These are phyloP conservation scores for Aphis gossypii DNA, from an alignment of 1,140 invertebrate genomes.

Conservation along the genomic window DNA sequence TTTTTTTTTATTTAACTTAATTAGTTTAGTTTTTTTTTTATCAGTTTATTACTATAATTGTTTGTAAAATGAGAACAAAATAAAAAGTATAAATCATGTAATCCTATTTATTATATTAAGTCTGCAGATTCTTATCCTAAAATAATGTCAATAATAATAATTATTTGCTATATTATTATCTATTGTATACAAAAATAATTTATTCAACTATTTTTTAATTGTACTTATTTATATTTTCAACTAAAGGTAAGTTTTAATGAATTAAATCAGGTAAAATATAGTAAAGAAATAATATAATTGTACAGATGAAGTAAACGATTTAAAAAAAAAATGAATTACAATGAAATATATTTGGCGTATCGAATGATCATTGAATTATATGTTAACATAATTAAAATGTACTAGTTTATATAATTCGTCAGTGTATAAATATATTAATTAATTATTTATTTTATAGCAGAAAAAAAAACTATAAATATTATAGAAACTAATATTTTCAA, in stretches of 20 bases:
- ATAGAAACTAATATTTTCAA: neutral
- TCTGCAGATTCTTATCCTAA: neutral
- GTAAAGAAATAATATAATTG: neutral
- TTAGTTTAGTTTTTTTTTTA: neutral
- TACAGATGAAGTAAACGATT: neutral
- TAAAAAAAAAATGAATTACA: neutral
- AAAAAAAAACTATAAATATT: neutral
- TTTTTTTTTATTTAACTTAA: neutral
- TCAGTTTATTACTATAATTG: neutral
- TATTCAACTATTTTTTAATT: neutral
- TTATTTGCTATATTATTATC: neutral
- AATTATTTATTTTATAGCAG: neutral
- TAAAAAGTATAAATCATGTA: neutral
- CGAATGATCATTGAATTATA: neutral
- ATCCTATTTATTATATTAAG: neutral
- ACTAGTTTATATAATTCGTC: too few relatives aligned
- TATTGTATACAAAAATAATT: neutral
- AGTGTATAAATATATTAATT: too few relatives aligned
- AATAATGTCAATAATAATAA: neutral
- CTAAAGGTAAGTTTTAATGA: neutral
- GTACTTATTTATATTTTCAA: conserved; percentile 3
- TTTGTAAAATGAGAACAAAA: neutral
- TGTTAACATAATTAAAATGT: neutral
- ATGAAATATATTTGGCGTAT: neutral
- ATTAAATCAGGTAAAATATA: neutral